Percentiles rank a stretch among this genome's conserved stretches.
Conservation (phyloP, 2,888 invertebrate genomes). For the Hemicrepidius hirtus region DNA sequence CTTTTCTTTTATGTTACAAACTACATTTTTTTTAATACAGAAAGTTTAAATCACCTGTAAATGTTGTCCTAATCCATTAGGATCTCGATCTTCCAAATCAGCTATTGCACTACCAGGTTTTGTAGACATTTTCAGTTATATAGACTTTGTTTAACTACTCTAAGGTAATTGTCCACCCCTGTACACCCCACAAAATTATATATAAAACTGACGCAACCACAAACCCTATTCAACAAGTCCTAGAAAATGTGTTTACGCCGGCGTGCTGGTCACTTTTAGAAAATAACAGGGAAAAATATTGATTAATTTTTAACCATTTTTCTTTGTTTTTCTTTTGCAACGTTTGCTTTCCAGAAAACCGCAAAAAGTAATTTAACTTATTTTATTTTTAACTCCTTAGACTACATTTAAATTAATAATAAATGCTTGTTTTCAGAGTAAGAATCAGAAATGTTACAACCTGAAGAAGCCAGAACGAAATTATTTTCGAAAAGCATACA, state of each 20-base stretch:
- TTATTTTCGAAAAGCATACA: no score
- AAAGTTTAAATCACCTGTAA: slow-evolving; percentile 76
- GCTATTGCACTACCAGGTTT: slow-evolving; percentile 72
- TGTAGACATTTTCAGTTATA: slow-evolving; percentile 52
- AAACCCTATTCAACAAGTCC: slow-evolving; percentile 57
- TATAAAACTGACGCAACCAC: slow-evolving; percentile 47
- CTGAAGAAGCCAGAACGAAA: no score
- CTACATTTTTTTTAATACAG: no score
- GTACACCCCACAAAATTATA: slow-evolving; percentile 38
- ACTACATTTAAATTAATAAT: no score
- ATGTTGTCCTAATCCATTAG: slow-evolving; percentile 81
- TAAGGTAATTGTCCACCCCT: slow-evolving; percentile 11
- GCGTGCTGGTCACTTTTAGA: slow-evolving; percentile 53
- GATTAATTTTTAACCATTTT: slow-evolving; percentile 43
- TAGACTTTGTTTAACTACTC: slow-evolving; percentile 3
- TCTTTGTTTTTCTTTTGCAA: background rate
- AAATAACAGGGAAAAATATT: slow-evolving; percentile 55
- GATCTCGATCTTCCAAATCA: slow-evolving; percentile 81
- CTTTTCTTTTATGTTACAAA: background rate
- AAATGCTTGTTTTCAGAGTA: no score
- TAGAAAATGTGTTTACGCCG: slow-evolving; percentile 53
- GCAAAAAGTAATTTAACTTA: no score
- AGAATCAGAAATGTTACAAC: no score
- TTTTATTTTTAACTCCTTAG: no score
- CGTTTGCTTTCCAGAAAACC: background rate